phyloP scores from a whole-genome alignment of 1,140 invertebrate species.

The Diploscapter pachys region DNA sequence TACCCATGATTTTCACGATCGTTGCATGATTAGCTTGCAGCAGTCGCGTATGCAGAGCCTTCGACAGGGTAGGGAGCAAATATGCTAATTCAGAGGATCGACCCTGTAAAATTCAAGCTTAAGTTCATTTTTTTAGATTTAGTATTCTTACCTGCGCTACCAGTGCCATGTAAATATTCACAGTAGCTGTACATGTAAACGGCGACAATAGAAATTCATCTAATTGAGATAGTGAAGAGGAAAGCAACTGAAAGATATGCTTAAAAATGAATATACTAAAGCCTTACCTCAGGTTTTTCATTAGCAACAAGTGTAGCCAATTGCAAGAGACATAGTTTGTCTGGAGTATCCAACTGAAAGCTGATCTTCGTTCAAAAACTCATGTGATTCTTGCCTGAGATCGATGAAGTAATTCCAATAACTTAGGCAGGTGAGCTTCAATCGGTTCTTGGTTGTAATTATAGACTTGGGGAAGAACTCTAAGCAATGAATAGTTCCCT shows the following conservation, averaged over 20 bases:
- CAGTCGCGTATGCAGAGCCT: too few relatives aligned
- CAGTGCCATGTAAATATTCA: slow-evolving; percentile 76
- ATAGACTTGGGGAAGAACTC: slow-evolving; percentile 82
- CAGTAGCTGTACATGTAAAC: slow-evolving; percentile 66
- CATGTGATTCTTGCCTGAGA: too few relatives aligned
- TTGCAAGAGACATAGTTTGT: slow-evolving; percentile 76
- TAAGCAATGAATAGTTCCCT: slow-evolving; percentile 79
- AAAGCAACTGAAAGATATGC: slow-evolving; percentile 66
- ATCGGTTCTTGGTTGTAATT: slow-evolving; percentile 78
- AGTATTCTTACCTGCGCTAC: slow-evolving; percentile 61
- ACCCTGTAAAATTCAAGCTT: too few relatives aligned
- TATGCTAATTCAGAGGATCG: too few relatives aligned
- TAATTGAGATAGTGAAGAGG: slow-evolving; percentile 74
- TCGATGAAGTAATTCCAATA: slow-evolving; percentile 68
- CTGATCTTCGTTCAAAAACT: slow-evolving; percentile 68
- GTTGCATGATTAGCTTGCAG: too few relatives aligned
- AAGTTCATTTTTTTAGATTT: too few relatives aligned
- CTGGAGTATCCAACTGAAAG: slow-evolving; percentile 62
- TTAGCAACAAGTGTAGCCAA: slow-evolving; percentile 77
- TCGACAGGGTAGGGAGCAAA: too few relatives aligned
- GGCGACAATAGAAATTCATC: slow-evolving; percentile 70
- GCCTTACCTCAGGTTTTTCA: slow-evolving; percentile 71
- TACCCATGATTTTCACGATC: too few relatives aligned
- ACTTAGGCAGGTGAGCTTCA: slow-evolving; percentile 75
- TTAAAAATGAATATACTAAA: slow-evolving; percentile 7